Evolutionary conservation across 2,113 vertebrate genomes (phyloP).

Genomic region (Bostrychus sinensis): DNA sequence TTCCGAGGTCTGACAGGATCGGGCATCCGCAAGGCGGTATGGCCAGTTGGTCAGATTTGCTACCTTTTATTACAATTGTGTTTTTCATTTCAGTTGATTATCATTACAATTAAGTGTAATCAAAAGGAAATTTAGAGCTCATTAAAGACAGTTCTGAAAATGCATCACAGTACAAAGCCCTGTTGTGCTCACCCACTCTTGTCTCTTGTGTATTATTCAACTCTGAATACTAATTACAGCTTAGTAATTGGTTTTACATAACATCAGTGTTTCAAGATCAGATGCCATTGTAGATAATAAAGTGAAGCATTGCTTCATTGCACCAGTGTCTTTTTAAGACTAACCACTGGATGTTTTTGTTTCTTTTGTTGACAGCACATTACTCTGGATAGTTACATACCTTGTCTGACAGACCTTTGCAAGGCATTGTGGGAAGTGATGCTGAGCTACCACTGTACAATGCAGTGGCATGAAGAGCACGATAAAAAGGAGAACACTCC

Average conservation of each 20-base stretch:
- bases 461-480: constrained; percentile 94
- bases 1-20: too few species aligned
- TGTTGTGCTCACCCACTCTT: constrained; percentile 4
- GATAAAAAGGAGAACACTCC: constrained; percentile 82
- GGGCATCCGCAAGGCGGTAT: too few species aligned
- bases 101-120: not conserved
- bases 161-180: not conserved
- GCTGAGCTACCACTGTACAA: constrained; percentile 96
- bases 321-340: not conserved
- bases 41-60: too few species aligned
- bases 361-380: constrained; percentile 84
- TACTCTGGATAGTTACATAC: constrained; percentile 97
- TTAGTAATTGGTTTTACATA: constrained; percentile 6
- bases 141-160: not conserved
- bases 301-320: not conserved
- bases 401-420: constrained; percentile 95
- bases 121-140: not conserved
- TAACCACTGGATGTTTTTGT: not conserved
- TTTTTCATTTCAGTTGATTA: not conserved
- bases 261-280: not conserved
- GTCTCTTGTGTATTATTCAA: not conserved
- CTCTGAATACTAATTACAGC: constrained; percentile 2
- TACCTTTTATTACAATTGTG: too few species aligned
- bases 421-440: constrained; percentile 99
- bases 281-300: not conserved